phyloP scores from a whole-genome alignment of 2,113 vertebrate species.

The Plectropomus leopardus region DNA sequence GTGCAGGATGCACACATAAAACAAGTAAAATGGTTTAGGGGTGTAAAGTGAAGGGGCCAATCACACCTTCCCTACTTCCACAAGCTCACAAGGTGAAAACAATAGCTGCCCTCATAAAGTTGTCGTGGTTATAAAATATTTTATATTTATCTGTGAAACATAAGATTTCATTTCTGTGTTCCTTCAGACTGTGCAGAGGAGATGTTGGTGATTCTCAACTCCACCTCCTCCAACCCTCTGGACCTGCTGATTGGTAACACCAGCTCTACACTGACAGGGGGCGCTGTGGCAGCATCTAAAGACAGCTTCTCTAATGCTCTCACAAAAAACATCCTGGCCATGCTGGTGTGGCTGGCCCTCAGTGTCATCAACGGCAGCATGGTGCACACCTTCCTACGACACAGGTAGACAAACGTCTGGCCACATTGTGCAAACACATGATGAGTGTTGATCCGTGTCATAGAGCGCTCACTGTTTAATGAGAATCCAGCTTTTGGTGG shows the following conservation, averaged over 20 bases:
- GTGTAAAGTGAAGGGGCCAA: too few species aligned
- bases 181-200: slow-evolving; percentile 21
- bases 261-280: slow-evolving; percentile 33
- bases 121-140: not conserved
- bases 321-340: slow-evolving; percentile 83
- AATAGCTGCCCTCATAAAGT: too few species aligned
- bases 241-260: slow-evolving; percentile 46
- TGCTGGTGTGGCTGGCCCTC: slow-evolving; percentile 85
- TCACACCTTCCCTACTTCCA: too few species aligned
- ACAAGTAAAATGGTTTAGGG: too few species aligned
- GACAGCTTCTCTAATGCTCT: slow-evolving; percentile 82
- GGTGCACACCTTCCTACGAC: slow-evolving; percentile 82
- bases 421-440: not conserved
- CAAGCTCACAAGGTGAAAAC: too few species aligned
- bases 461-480: not conserved
- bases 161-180: not conserved
- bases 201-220: slow-evolving; percentile 65
- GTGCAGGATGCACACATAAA: not conserved
- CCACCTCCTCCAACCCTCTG: slow-evolving; percentile 30
- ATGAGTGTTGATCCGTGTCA: not conserved
- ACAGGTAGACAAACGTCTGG: slow-evolving; percentile 62
- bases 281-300: slow-evolving; percentile 14
- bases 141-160: not conserved
- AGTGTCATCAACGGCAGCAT: slow-evolving; percentile 84
- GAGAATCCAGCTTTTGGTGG: not conserved